These are phyloP conservation scores for Barbus barbus DNA, from an alignment of 2,113 vertebrate species.

Conservation along the genomic window DNA sequence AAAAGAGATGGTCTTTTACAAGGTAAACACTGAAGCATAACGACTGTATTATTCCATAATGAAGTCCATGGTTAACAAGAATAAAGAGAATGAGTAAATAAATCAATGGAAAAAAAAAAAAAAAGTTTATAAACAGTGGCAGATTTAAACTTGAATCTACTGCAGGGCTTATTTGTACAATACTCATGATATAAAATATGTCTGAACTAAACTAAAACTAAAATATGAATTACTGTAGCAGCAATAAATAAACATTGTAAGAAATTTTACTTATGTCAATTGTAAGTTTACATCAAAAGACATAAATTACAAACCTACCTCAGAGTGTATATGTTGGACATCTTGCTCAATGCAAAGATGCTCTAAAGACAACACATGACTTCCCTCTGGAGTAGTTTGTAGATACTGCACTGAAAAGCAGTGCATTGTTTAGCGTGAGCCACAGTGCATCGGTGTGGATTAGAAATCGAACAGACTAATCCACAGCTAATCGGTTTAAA, in stretches of 20 bases:
- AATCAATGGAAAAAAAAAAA: neutral
- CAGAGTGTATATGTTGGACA: conserved; percentile 57
- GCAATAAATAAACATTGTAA: neutral
- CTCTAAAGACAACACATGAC: conserved; percentile 16
- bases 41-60: neutral
- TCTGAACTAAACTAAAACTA: neutral
- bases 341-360: conserved; percentile 28
- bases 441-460: conserved; percentile 35
- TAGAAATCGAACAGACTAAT: conserved; percentile 41
- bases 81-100: neutral
- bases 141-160: neutral
- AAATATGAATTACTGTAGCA: neutral
- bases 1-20: neutral
- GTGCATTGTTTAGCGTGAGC: conserved; percentile 15
- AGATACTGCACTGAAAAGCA: conserved; percentile 17
- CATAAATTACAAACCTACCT: conserved; percentile 42
- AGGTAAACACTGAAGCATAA: neutral
- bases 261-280: neutral
- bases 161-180: neutral
- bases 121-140: neutral
- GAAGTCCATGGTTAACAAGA: neutral
- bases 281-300: neutral
- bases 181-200: neutral
- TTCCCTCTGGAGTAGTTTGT: conserved; percentile 13
- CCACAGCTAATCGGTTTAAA: conserved; percentile 49